Base-by-base conservation (phyloP, 2,888 invertebrate genomes). In the Caenorhabditis afra region DNA sequence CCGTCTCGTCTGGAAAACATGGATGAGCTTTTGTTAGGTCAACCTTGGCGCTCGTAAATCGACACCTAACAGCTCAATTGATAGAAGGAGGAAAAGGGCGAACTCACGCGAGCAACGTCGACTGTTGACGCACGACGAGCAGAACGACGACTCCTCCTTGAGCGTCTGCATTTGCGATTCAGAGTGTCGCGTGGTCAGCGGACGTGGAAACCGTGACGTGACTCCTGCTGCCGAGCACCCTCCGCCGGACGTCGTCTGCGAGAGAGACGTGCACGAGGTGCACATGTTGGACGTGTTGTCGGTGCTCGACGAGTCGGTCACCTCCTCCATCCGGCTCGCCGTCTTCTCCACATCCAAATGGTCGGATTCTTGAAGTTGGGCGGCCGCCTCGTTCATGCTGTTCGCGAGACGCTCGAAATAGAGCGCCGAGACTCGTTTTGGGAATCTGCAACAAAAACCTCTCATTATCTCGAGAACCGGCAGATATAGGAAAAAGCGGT, bases 361-460 rank as follows among this genome's bases (percentile, higher is more conserved):
- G 55, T 85, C 85, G n/a, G 77, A 68, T 52, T 85, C 85, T 37
- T 85, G 85, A 47, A 85, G 70, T 59, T 83, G 81, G 39, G 76
- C 71, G 10, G 85, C 85, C 0, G 85, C 81, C 23, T 82, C 80
- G 41, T 84, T 85, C 79, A 85, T 67, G 10, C 84, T 70, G 64
- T 85, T 84, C 10, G 85, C 85, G 16, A 85, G 67, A 66, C 81
- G 65, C 66, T 85, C 85, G 64, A 85, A 85, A 68, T 79, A 85
- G 37, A 81, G 61, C 2, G 84, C 84, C 8, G 85, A 82, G 18
- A 85, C 84, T 67, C 85, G 53, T 71, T 84, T 84, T n/a, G 82
- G 75, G 55, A 58, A 75, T 76, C 80, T 80, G 55, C 5, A 66
- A 64, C 52, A 59, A 55, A 39, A n/a, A n/a, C n/a, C n/a, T n/a